A percentile compares a stretch with the other conserved stretches of the same genome.
These are phyloP conservation scores for Esox lucius DNA, from an alignment of 2,797 vertebrate genomes.

Conservation along the genomic window DNA sequence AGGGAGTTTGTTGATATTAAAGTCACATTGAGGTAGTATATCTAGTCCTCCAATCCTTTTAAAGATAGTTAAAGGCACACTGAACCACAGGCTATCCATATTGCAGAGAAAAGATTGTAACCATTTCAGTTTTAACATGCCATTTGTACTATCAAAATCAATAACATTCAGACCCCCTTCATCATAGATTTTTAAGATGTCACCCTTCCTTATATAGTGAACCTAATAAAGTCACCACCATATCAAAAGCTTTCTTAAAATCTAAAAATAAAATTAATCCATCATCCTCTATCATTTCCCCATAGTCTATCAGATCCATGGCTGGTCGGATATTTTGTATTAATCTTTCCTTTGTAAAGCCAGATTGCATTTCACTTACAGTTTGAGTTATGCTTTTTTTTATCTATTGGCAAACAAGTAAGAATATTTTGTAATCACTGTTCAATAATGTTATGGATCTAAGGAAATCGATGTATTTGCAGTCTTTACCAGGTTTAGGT, in stretches of 20 bases:
- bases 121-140: conserved; percentile 19
- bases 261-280: conserved; percentile 9
- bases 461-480: not conserved
- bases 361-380: too few relatives aligned
- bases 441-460: conserved; percentile 6
- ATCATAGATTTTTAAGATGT: conserved; percentile 11
- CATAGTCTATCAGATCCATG: too few relatives aligned
- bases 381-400: too few relatives aligned
- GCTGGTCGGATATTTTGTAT: too few relatives aligned
- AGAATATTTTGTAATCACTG: conserved; percentile 3
- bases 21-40: conserved; percentile 15
- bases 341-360: too few relatives aligned
- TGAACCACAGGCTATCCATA: not conserved
- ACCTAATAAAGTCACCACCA: conserved; percentile 10
- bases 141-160: conserved; percentile 23
- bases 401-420: not conserved
- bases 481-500: too few relatives aligned
- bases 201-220: not conserved
- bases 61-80: too few relatives aligned
- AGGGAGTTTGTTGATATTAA: conserved; percentile 6
- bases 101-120: conserved; percentile 16
- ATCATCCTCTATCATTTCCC: too few relatives aligned
- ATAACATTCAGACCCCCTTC: conserved; percentile 2
- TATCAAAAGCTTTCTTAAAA: conserved; percentile 13
- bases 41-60: not conserved